phyloP scores from a whole-genome alignment of 2,797 vertebrate genomes.

The Channallabes apus region DNA sequence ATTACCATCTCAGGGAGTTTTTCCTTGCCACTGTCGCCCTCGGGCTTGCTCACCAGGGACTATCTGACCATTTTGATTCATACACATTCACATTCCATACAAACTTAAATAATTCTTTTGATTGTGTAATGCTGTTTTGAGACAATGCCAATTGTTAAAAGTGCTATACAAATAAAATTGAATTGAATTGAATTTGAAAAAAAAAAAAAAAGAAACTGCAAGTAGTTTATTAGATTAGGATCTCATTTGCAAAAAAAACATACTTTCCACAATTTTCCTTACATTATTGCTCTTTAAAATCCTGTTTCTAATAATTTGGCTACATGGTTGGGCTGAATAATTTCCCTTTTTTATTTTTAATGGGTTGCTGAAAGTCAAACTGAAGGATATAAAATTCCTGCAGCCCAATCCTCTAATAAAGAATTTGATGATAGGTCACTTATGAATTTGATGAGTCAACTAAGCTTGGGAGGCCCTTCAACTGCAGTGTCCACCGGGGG shows the following conservation, averaged over 20 bases:
- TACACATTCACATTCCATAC: no score
- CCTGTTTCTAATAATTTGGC: not conserved
- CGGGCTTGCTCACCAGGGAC: no score
- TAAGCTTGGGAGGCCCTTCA: not conserved
- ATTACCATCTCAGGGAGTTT: no score
- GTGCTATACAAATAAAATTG: no score
- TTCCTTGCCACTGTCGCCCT: no score
- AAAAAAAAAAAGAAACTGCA: not conserved
- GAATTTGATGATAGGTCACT: conserved; percentile 6
- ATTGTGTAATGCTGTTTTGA: no score
- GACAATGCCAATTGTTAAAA: no score
- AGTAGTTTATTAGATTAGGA: not conserved
- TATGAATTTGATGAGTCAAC: conserved; percentile 1
- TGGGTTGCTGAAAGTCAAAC: not conserved
- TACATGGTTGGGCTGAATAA: not conserved
- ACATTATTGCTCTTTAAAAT: not conserved
- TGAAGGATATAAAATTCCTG: not conserved
- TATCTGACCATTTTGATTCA: no score
- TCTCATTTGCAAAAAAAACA: not conserved
- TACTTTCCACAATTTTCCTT: not conserved
- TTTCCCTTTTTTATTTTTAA: not conserved
- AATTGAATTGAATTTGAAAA: no score
- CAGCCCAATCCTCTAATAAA: conserved; percentile 4
- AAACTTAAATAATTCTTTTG: no score
- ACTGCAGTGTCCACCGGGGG: not conserved